Conservation (phyloP, 2,888 invertebrate genomes). For the Perdita meconis region DNA sequence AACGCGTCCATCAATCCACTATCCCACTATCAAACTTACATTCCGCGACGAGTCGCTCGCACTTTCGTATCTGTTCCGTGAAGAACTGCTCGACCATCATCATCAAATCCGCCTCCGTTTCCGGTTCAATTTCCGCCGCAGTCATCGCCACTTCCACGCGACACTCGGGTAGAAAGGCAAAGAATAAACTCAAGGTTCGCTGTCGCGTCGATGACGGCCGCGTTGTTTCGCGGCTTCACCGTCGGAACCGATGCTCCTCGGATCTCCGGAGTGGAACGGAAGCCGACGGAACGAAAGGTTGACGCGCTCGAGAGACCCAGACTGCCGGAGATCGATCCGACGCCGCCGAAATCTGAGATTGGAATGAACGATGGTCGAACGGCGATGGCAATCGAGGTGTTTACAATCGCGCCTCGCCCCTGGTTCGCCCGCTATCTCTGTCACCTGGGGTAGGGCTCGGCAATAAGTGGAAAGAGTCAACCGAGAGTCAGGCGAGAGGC, state of each 20-base stretch:
- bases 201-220: too few species aligned
- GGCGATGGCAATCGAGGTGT: slow-evolving; percentile 15
- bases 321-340: slow-evolving; percentile 19
- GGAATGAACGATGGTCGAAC: slow-evolving; percentile 29
- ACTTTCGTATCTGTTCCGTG: slow-evolving; percentile 58
- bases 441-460: neutral
- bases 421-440: neutral
- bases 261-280: neutral
- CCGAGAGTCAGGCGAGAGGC: slow-evolving; percentile 11
- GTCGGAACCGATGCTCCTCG: neutral
- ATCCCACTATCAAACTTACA: slow-evolving; percentile 54
- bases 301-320: too few species aligned
- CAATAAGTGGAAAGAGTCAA: slow-evolving; percentile 14
- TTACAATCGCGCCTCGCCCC: slow-evolving; percentile 39
- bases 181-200: neutral
- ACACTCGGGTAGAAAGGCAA: neutral
- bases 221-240: too few species aligned
- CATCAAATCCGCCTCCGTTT: neutral
- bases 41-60: slow-evolving; percentile 46
- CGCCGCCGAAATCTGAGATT: slow-evolving; percentile 33
- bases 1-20: too few species aligned
- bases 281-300: too few species aligned
- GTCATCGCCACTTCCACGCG: slow-evolving; percentile 39
- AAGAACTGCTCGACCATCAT: slow-evolving; percentile 48
- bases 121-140: slow-evolving; percentile 7